Evolutionary conservation across 1,140 invertebrate genomes (phyloP).

Genomic region (Diorhabda carinulata): DNA sequence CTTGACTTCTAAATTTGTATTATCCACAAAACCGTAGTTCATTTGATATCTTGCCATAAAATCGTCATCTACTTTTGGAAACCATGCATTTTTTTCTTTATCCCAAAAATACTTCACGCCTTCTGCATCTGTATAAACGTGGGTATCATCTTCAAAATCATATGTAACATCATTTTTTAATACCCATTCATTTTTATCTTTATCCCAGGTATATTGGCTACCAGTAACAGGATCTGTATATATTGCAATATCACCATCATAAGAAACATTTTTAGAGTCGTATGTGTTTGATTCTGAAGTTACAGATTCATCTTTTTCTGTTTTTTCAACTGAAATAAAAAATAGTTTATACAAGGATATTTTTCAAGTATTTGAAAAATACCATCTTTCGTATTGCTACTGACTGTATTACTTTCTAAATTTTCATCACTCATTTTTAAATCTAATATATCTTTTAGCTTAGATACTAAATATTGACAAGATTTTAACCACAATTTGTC

Average conservation of each 20-base stretch:
- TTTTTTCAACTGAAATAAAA: no score
- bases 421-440: no score
- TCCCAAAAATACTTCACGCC: constrained; percentile 91
- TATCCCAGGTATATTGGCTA: constrained; percentile 65
- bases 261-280: constrained; percentile 57
- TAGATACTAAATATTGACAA: no score
- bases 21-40: constrained; percentile 82
- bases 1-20: constrained; percentile 41
- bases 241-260: constrained; percentile 64
- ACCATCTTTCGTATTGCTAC: no score
- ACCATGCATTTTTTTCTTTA: constrained; percentile 84
- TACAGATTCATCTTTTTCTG: not conserved
- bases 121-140: constrained; percentile 83
- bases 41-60: constrained; percentile 95
- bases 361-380: no score
- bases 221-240: constrained; percentile 69
- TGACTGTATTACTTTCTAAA: no score
- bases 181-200: constrained; percentile 57
- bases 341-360: no score
- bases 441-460: no score
- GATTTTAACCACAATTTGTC: no score
- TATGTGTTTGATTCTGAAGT: constrained; percentile 25
- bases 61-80: constrained; percentile 95
- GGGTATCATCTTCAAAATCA: constrained; percentile 72
- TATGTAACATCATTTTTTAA: constrained; percentile 53